A percentile compares a stretch with the other conserved stretches of the same genome.
phyloP scores from a whole-genome alignment of 2,797 vertebrate species.

The Otolemur crassicaudatus region DNA sequence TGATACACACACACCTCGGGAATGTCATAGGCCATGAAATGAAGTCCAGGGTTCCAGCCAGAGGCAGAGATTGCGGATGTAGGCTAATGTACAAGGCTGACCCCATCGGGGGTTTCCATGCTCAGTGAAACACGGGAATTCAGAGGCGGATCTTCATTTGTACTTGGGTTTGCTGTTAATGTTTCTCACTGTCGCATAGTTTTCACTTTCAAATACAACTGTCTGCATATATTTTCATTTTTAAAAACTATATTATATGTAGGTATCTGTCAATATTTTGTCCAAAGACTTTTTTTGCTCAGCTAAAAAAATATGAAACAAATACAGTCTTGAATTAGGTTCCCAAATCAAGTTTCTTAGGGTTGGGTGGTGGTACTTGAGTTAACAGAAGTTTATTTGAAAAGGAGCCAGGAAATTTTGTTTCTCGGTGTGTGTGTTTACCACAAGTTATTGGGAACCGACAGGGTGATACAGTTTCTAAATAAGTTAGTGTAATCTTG shows the following conservation, averaged over 20 bases:
- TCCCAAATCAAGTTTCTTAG: background rate
- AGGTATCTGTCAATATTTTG: background rate
- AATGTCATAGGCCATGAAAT: background rate
- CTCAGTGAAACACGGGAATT: background rate
- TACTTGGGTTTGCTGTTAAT: background rate
- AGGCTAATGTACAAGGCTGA: background rate
- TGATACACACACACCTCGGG: background rate
- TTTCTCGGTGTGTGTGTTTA: background rate
- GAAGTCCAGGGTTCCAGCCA: background rate
- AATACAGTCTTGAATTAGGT: background rate
- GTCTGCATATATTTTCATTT: background rate
- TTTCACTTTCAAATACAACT: background rate
- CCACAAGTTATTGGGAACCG: background rate
- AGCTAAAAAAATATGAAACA: background rate
- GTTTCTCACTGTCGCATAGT: background rate
- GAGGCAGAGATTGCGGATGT: background rate
- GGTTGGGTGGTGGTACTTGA: background rate
- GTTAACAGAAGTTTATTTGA: background rate
- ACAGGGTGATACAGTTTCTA: background rate
- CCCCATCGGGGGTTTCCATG: background rate
- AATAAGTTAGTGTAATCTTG: background rate
- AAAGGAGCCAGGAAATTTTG: background rate
- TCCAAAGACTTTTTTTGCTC: background rate
- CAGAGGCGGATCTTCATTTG: background rate
- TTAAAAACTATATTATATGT: background rate